Evolutionary conservation across 2,888 invertebrate species (phyloP).

Genomic region (Petrophora chlorosata): DNA sequence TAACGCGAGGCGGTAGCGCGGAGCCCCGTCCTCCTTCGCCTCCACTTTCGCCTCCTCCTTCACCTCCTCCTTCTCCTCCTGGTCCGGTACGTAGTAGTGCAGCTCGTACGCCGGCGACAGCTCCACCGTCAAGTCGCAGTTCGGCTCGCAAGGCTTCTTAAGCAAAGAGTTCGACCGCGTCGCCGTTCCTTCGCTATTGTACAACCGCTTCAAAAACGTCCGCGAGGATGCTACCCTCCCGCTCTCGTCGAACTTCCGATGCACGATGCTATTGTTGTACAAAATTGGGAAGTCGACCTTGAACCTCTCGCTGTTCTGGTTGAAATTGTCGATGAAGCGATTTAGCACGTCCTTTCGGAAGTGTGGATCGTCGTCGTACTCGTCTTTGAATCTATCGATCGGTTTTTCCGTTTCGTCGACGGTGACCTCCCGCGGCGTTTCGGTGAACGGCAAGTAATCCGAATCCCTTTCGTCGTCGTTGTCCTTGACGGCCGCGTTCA

Average conservation of each 20-base stretch:
- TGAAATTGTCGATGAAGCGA: conserved; percentile 69
- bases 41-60: conserved; percentile 53
- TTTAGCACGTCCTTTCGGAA: conserved; percentile 63
- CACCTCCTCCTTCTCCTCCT: conserved; percentile 62
- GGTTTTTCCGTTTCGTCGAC: conserved; percentile 38
- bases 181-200: conserved; percentile 36
- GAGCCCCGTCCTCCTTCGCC: conserved; percentile 53
- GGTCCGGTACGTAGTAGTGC: conserved; percentile 73
- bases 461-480: conserved; percentile 50
- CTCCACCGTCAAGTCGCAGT: conserved; percentile 64
- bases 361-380: conserved; percentile 62
- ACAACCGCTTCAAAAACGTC: conserved; percentile 59
- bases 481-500: conserved; percentile 51
- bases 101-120: conserved; percentile 73
- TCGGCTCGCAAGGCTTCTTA: conserved; percentile 48
- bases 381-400: conserved; percentile 38
- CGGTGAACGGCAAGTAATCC: conserved; percentile 42
- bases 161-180: conserved; percentile 20
- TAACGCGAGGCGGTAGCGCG: conserved; percentile 46
- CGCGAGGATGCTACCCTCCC: conserved; percentile 61
- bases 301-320: conserved; percentile 65
- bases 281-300: conserved; percentile 68
- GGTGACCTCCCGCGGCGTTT: conserved; percentile 36
- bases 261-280: conserved; percentile 68
- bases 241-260: conserved; percentile 42